Conservation (phyloP, 2,888 invertebrate species). For the Xanthostigma xanthostigma region DNA sequence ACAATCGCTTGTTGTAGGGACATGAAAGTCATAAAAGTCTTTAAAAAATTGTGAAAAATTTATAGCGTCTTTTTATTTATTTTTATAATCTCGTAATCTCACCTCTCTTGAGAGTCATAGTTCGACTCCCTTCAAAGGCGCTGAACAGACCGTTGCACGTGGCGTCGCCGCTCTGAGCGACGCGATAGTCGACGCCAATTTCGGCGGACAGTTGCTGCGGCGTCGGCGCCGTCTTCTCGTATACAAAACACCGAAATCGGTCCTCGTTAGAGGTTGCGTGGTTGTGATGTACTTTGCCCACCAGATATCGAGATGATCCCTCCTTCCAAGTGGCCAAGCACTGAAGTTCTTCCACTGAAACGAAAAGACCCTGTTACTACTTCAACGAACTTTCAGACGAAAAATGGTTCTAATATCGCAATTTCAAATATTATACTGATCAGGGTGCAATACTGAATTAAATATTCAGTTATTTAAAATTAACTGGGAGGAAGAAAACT, state of each 20-base stretch:
- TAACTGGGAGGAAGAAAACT: too few relatives aligned
- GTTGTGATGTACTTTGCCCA: constrained; percentile 77
- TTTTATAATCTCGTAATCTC: constrained; percentile 10
- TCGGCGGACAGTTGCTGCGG: constrained; percentile 11
- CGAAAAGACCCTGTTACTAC: neutral
- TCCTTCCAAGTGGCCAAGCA: constrained; percentile 90
- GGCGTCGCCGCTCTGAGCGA: constrained; percentile 85
- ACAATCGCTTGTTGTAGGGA: neutral
- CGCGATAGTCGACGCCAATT: constrained; percentile 51
- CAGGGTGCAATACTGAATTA: too few relatives aligned
- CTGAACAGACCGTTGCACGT: constrained; percentile 87
- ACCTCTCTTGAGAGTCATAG: constrained; percentile 72
- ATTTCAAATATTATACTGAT: too few relatives aligned
- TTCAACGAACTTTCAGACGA: too few relatives aligned
- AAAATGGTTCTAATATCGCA: too few relatives aligned
- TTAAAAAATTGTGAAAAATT: too few relatives aligned
- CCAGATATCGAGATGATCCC: constrained; percentile 78
- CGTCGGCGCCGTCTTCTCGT: constrained; percentile 51
- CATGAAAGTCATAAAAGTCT: neutral
- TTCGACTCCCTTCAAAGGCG: constrained; percentile 72
- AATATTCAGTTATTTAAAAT: too few relatives aligned
- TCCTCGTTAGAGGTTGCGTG: constrained; percentile 86
- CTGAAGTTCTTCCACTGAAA: constrained; percentile 77
- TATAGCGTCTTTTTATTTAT: neutral
- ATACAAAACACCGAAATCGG: constrained; percentile 88